A percentile compares a stretch with the other conserved stretches of the same genome.
These are phyloP conservation scores for Paradoxurus hermaphroditus DNA, from an alignment of 2,113 vertebrate genomes.

Conservation along the genomic window DNA sequence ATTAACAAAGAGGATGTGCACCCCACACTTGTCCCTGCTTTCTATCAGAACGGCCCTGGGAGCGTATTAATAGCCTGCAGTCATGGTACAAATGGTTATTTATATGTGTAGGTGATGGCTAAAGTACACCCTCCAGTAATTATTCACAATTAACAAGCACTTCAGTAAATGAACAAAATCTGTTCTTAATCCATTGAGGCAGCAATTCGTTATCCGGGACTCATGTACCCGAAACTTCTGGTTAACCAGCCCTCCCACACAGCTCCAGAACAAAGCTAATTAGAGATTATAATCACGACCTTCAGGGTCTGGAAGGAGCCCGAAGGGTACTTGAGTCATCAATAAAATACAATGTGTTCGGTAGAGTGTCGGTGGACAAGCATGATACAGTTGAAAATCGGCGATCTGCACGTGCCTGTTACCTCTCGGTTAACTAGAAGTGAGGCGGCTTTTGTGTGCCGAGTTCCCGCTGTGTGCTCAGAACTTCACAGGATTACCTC, in stretches of 20 bases:
- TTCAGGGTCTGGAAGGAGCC: constrained; percentile 59
- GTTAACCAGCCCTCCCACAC: constrained; percentile 38
- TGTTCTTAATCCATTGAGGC: constrained; percentile 60
- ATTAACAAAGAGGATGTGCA: constrained; percentile 56
- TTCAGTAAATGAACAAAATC: constrained; percentile 72
- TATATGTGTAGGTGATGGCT: constrained; percentile 63
- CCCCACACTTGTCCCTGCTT: neutral
- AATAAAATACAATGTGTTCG: constrained; percentile 59
- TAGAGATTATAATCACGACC: constrained; percentile 71
- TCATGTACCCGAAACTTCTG: constrained; percentile 51
- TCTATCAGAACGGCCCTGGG: constrained; percentile 37
- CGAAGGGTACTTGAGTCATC: constrained; percentile 70
- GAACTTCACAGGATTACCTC: neutral
- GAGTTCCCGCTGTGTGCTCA: neutral
- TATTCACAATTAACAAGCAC: constrained; percentile 77
- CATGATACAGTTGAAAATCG: neutral
- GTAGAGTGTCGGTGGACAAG: constrained; percentile 54
- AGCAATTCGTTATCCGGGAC: constrained; percentile 60
- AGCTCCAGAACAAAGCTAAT: constrained; percentile 73
- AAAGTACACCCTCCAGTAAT: constrained; percentile 65
- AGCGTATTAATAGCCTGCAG: constrained; percentile 53
- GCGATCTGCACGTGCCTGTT: neutral
- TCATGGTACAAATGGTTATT: constrained; percentile 68
- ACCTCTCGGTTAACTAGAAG: neutral
- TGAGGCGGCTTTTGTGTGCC: fast-evolving